Conservation (phyloP, 1,140 invertebrate genomes). For the Aphelinus atriplicis region DNA sequence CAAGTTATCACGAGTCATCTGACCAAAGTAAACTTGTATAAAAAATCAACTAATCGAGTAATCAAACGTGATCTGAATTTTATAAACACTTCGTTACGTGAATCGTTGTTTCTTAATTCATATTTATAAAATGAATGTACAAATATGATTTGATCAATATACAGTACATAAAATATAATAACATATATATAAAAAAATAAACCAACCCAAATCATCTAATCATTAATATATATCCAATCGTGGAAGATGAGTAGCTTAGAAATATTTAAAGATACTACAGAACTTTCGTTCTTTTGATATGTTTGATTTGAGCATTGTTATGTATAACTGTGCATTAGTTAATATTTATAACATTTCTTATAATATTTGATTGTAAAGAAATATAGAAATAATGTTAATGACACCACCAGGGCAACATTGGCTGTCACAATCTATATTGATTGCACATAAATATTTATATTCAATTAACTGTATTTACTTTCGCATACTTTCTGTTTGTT, state of each 20-base stretch:
- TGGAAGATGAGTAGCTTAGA: too few relatives aligned
- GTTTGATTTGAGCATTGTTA: neutral
- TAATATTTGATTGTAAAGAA: neutral
- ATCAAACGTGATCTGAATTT: too few relatives aligned
- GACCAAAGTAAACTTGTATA: too few relatives aligned
- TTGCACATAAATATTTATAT: constrained; percentile 31
- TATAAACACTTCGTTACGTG: too few relatives aligned
- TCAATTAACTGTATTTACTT: constrained; percentile 27
- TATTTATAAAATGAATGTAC: neutral
- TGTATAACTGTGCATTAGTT: neutral
- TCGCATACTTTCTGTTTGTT: constrained; percentile 36
- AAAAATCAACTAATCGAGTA: too few relatives aligned
- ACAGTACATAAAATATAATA: neutral
- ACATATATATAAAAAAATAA: constrained; percentile 12
- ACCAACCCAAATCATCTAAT: neutral
- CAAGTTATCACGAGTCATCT: too few relatives aligned
- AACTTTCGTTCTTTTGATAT: constrained; percentile 6
- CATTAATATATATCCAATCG: constrained; percentile 2
- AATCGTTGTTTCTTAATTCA: too few relatives aligned
- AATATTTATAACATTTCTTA: constrained; percentile 7
- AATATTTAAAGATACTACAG: neutral
- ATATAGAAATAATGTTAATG: neutral
- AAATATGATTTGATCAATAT: constrained; percentile 1
- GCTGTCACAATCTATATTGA: neutral
- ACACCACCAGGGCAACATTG: neutral